These are phyloP conservation scores for Lasioglossum albipes DNA, from an alignment of 1,140 invertebrate species.

Conservation along the genomic window DNA sequence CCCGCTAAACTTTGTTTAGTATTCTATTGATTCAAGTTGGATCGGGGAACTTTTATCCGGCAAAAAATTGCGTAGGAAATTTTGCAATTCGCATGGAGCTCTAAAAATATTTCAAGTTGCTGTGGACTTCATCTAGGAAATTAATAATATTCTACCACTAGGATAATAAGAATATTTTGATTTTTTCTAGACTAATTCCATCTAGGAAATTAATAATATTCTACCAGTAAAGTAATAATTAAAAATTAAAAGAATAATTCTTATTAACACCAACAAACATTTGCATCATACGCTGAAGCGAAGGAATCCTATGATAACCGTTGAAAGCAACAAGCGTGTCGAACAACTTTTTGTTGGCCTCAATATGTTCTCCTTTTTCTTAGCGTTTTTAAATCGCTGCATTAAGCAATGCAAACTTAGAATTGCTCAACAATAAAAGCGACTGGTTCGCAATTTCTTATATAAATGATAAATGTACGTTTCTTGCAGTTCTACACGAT, in stretches of 20 bases:
- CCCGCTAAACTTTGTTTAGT: conserved; percentile 3
- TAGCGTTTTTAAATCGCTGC: too few relatives aligned
- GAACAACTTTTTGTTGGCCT: neutral
- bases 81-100: neutral
- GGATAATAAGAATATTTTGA: neutral
- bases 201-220: too few relatives aligned
- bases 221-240: too few relatives aligned
- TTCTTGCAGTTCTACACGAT: too few relatives aligned
- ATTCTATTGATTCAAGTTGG: neutral
- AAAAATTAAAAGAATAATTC: neutral
- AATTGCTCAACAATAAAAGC: too few relatives aligned
- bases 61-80: neutral
- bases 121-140: too few relatives aligned
- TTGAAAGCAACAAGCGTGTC: neutral
- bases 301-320: neutral
- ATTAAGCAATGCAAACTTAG: too few relatives aligned
- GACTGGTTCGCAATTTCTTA: too few relatives aligned
- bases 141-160: too few relatives aligned
- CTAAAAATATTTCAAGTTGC: neutral
- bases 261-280: neutral
- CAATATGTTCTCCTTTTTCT: too few relatives aligned
- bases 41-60: neutral
- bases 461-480: too few relatives aligned
- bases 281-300: neutral
- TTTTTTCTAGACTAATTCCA: too few relatives aligned